Evolutionary conservation across 2,888 invertebrate species (phyloP).

Genomic region (Beris chalybata): DNA sequence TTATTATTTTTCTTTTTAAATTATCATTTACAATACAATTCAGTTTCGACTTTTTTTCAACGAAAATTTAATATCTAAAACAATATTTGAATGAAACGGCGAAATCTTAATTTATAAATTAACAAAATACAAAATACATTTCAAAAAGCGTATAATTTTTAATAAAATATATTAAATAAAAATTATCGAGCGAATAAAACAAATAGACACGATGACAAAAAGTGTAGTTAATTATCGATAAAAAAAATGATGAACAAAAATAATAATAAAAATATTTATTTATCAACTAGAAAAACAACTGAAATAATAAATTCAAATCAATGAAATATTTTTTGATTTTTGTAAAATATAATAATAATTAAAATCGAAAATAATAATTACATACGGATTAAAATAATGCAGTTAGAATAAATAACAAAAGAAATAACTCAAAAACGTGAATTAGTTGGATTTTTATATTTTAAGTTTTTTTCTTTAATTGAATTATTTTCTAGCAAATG

Average conservation of each 20-base stretch:
- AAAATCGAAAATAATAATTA: conserved; percentile 8
- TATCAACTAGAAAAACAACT: conserved; percentile 4
- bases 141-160: background rate
- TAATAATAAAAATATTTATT: conserved; percentile 18
- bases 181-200: conserved; percentile 1
- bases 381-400: conserved; percentile 10
- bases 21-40: background rate
- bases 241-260: background rate
- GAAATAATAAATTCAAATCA: background rate
- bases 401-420: conserved; percentile 20
- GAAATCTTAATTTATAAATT: too few species aligned
- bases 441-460: conserved; percentile 11
- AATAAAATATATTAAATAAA: background rate
- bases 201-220: background rate
- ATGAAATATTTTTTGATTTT: background rate
- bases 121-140: too few species aligned
- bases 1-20: background rate
- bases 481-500: background rate
- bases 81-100: background rate
- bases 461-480: background rate
- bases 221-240: background rate
- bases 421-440: background rate
- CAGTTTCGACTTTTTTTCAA: conserved; percentile 1
- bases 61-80: conserved; percentile 8
- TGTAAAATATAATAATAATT: conserved; percentile 1